Conservation (phyloP, 2,113 vertebrate genomes). For the Zapus hudsonius region DNA sequence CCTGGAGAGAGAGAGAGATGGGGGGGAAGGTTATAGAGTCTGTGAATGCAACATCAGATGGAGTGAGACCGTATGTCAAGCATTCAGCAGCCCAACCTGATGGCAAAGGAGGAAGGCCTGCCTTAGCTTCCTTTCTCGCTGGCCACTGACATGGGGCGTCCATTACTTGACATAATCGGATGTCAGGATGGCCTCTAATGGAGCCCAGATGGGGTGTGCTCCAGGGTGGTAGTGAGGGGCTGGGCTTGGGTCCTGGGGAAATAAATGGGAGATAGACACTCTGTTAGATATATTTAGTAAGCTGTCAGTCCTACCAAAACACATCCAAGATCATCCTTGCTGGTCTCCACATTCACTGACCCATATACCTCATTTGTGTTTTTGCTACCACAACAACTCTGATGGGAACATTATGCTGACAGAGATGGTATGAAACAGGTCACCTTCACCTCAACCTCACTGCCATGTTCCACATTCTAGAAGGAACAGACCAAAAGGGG, state of each 20-base stretch:
- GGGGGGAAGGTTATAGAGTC: not conserved
- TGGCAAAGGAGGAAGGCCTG: not conserved
- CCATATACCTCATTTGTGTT: rapidly evolving
- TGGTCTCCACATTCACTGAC: not conserved
- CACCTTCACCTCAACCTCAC: not conserved
- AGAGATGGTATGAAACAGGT: not conserved
- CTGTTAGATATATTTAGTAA: not conserved
- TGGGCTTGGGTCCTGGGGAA: not conserved
- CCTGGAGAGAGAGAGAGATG: not conserved
- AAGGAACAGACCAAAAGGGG: not conserved
- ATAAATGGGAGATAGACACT: not conserved
- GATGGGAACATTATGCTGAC: not conserved
- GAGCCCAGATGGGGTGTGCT: not conserved
- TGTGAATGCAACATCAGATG: not conserved
- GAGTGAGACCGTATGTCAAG: not conserved
- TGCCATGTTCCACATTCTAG: not conserved
- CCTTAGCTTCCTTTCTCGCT: not conserved
- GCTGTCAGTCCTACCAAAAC: not conserved
- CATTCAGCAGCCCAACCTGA: not conserved
- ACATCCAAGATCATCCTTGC: not conserved
- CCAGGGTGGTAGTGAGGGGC: not conserved
- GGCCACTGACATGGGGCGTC: not conserved
- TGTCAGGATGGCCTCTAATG: not conserved
- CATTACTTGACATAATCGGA: not conserved
- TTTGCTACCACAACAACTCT: not conserved